Percentiles rank a stretch among this genome's conserved stretches.
Evolutionary conservation across 2,113 vertebrate genomes (phyloP).

Genomic region (Lota lota): DNA sequence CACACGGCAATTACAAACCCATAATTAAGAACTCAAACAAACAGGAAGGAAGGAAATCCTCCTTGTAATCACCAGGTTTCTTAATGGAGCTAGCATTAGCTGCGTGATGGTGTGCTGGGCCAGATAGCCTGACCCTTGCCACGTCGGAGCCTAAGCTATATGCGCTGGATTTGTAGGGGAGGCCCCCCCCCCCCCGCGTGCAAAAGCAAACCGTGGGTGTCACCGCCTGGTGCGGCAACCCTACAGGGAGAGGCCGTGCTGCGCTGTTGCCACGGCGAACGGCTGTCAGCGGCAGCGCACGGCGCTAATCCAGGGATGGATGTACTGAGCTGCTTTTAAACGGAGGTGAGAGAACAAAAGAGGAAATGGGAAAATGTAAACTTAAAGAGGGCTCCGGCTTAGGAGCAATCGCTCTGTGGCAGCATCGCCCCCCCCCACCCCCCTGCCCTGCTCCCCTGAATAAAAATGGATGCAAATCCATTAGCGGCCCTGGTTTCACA

Average conservation of each 20-base stretch:
- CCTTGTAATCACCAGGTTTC: constrained; percentile 58
- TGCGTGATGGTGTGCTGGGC: constrained; percentile 53
- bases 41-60: constrained; percentile 49
- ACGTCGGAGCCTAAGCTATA: constrained; percentile 41
- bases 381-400: constrained; percentile 65
- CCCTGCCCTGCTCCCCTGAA: neutral
- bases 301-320: constrained; percentile 70
- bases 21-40: constrained; percentile 70
- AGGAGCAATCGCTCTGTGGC: constrained; percentile 45
- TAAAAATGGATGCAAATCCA: constrained; percentile 76
- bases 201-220: constrained; percentile 55
- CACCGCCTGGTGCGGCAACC: constrained; percentile 64
- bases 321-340: constrained; percentile 69
- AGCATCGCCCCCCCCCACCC: constrained; percentile 10
- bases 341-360: constrained; percentile 67
- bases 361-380: constrained; percentile 70
- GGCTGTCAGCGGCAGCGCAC: constrained; percentile 35
- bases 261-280: constrained; percentile 38
- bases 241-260: constrained; percentile 54
- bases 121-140: constrained; percentile 53
- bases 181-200: neutral
- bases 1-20: constrained; percentile 65
- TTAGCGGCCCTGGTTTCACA: constrained; percentile 71
- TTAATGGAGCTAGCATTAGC: constrained; percentile 68
- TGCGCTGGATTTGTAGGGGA: constrained; percentile 26